A percentile compares a stretch with the other conserved stretches of the same genome.
phyloP scores from a whole-genome alignment of 1,140 invertebrate species.

The Drosophila truncata region DNA sequence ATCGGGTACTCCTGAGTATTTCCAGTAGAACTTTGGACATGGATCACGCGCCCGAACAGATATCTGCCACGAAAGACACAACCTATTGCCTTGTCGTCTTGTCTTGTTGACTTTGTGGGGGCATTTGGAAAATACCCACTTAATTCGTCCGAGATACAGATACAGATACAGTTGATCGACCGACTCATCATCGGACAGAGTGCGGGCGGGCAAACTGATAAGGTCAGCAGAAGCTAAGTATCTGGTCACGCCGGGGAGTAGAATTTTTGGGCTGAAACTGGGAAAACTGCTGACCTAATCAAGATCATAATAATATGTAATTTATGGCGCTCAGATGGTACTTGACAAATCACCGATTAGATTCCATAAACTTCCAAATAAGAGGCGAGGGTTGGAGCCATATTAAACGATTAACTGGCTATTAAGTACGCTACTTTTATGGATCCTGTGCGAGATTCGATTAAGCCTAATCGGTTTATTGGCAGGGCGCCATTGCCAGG shows the following conservation, averaged over 20 bases:
- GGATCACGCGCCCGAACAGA: slow-evolving; percentile 39
- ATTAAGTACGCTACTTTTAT: slow-evolving; percentile 53
- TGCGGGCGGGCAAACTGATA: slow-evolving; percentile 27
- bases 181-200: slow-evolving; percentile 14
- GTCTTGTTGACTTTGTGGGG: slow-evolving; percentile 42
- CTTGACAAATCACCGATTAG: slow-evolving; percentile 48
- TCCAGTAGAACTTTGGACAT: slow-evolving; percentile 19
- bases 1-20: slow-evolving; percentile 36
- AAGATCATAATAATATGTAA: slow-evolving; percentile 23
- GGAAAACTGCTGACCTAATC: slow-evolving; percentile 42
- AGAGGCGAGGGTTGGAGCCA: slow-evolving; percentile 13
- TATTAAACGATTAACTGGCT: slow-evolving; percentile 69
- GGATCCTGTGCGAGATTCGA: slow-evolving; percentile 35
- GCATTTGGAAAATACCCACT: slow-evolving; percentile 48
- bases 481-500: slow-evolving; percentile 22
- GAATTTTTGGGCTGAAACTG: background rate
- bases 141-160: slow-evolving; percentile 33
- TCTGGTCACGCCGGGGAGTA: slow-evolving; percentile 19
- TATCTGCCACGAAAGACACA: slow-evolving; percentile 39
- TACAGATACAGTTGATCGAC: slow-evolving; percentile 31
- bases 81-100: slow-evolving; percentile 19
- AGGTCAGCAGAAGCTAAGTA: slow-evolving; percentile 43
- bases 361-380: slow-evolving; percentile 3
- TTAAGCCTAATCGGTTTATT: slow-evolving; percentile 46
- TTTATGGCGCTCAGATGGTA: slow-evolving; percentile 35